Evolutionary conservation across 2,113 vertebrate species (phyloP).

Genomic region (Falcunculus frontatus): DNA sequence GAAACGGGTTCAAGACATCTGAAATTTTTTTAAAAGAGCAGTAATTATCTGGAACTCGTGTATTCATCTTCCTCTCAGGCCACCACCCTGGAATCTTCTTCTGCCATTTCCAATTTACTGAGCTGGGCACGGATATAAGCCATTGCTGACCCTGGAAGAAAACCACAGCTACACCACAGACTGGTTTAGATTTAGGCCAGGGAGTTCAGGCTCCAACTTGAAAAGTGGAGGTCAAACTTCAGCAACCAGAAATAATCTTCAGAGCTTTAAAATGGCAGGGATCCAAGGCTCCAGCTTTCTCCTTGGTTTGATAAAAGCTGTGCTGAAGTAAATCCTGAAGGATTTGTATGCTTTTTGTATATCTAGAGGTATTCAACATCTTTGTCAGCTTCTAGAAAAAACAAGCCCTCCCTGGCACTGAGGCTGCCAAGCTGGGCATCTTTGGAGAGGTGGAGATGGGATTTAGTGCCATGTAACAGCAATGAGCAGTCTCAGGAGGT

Average conservation of each 20-base stretch:
- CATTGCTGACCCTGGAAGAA: conserved; percentile 46
- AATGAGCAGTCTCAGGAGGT: not conserved
- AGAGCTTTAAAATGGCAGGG: conserved; percentile 18
- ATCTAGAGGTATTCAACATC: not conserved
- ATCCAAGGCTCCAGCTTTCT: conserved; percentile 18
- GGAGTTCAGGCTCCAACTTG: not conserved
- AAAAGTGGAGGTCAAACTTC: conserved; percentile 39
- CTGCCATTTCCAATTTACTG: conserved; percentile 53
- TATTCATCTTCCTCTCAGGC: conserved; percentile 9
- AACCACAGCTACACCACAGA: not conserved
- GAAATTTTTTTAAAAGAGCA: not conserved
- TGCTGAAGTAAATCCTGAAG: not conserved
- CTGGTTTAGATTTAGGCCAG: conserved; percentile 51
- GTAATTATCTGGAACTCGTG: conserved; percentile 32
- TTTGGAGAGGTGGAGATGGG: not conserved
- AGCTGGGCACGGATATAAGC: conserved; percentile 37
- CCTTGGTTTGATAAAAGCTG: not conserved
- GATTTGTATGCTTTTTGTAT: not conserved
- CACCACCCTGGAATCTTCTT: conserved; percentile 17
- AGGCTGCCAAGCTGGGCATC: not conserved
- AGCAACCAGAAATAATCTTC: conserved; percentile 40
- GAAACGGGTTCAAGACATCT: conserved; percentile 1
- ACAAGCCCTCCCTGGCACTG: not conserved
- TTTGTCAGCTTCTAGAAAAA: not conserved
- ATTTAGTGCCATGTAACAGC: not conserved